phyloP scores from a whole-genome alignment of 2,113 vertebrate species.

The Pica pica region DNA sequence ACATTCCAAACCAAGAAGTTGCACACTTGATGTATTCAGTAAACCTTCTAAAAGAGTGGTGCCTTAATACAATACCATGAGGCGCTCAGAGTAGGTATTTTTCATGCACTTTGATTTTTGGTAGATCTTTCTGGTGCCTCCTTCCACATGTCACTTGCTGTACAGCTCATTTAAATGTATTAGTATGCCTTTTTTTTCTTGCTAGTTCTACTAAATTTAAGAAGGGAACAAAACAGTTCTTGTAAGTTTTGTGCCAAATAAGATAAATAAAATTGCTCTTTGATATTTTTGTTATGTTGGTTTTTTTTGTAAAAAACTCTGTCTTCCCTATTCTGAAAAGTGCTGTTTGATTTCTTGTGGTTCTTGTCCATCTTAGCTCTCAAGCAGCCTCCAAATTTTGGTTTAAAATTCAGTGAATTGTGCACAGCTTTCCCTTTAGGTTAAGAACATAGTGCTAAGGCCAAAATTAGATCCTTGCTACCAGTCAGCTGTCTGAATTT shows the following conservation, averaged over 20 bases:
- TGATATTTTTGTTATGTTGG: constrained; percentile 41
- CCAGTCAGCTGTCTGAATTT: neutral
- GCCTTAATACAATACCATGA: constrained; percentile 61
- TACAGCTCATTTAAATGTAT: constrained; percentile 63
- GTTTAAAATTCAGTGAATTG: neutral
- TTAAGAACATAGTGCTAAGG: neutral
- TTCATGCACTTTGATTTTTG: constrained; percentile 69
- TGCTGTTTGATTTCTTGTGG: neutral
- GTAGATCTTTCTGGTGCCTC: constrained; percentile 69
- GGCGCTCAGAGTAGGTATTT: constrained; percentile 66
- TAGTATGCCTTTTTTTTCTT: constrained; percentile 51
- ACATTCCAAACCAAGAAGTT: constrained; percentile 66
- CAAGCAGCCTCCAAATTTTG: neutral
- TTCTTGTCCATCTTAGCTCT: neutral
- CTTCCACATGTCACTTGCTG: constrained; percentile 52
- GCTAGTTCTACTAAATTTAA: constrained; percentile 58
- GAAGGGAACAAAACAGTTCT: constrained; percentile 56
- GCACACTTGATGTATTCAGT: constrained; percentile 45
- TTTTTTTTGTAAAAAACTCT: neutral
- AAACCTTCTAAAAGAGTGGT: constrained; percentile 58
- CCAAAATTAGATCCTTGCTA: neutral
- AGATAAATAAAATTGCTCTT: constrained; percentile 69
- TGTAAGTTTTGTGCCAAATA: constrained; percentile 73
- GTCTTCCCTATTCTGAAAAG: neutral
- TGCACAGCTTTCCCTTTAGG: neutral